Evolutionary conservation across 2,113 vertebrate species (phyloP).

Genomic region (Syrrhaptes paradoxus): DNA sequence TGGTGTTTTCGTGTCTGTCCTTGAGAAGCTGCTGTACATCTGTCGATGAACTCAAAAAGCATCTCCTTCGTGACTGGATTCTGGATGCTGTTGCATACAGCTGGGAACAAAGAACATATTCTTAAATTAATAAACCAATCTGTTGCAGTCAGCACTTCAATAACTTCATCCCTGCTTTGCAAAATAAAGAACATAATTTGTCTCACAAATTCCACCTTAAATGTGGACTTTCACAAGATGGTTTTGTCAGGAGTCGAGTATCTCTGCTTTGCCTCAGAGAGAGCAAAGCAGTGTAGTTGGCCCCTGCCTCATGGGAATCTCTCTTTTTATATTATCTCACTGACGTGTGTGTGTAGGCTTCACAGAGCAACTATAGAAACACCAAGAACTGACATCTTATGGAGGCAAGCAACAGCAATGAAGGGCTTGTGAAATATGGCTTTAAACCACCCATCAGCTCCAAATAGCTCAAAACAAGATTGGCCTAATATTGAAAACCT

Average conservation of each 20-base stretch:
- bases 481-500: not conserved
- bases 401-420: not conserved
- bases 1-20: conserved; percentile 84
- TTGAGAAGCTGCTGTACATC: conserved; percentile 79
- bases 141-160: not conserved
- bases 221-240: fast-evolving
- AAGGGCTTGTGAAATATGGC: not conserved
- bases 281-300: not conserved
- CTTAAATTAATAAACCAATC: not conserved
- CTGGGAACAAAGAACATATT: conserved; percentile 72
- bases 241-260: not conserved
- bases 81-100: conserved; percentile 95
- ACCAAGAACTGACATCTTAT: not conserved
- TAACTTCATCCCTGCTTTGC: not conserved
- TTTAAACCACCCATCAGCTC: not conserved
- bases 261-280: not conserved
- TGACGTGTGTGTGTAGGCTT: not conserved
- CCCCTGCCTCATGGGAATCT: not conserved
- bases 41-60: conserved; percentile 91
- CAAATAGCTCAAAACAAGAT: not conserved
- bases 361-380: not conserved
- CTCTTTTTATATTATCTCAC: not conserved
- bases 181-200: not conserved
- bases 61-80: conserved; percentile 96
- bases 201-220: not conserved